phyloP scores from a whole-genome alignment of 2,888 invertebrate species.

The Peribatodes rhomboidaria region DNA sequence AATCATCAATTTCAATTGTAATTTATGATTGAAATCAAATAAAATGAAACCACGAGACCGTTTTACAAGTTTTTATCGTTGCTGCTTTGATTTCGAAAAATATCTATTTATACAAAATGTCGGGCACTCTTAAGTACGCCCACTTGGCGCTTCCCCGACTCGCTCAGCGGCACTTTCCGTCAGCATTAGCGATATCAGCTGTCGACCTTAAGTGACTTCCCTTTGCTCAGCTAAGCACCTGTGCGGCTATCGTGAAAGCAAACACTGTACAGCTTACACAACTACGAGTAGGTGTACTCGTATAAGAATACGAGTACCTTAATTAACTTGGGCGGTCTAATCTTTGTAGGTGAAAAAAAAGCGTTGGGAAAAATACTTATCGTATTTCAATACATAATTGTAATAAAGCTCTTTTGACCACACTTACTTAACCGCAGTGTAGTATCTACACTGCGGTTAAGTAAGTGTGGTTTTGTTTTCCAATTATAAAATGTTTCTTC shows the following conservation, averaged over 20 bases:
- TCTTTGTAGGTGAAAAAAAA: not conserved
- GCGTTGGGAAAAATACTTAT: no score
- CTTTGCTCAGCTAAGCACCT: conserved; percentile 42
- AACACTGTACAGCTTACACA: conserved; percentile 9
- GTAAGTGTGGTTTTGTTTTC: no score
- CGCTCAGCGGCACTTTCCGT: conserved; percentile 42
- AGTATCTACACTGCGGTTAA: no score
- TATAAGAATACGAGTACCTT: not conserved
- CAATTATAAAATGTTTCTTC: no score
- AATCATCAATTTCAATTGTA: no score
- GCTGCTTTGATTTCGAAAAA: conserved; percentile 15
- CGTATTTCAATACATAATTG: no score
- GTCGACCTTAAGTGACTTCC: conserved; percentile 44
- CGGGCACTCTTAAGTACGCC: conserved; percentile 36
- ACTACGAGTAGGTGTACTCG: not conserved
- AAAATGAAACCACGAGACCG: no score
- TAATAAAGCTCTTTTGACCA: no score
- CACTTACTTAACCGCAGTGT: no score
- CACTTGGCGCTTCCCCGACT: conserved; percentile 39
- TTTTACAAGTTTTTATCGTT: no score
- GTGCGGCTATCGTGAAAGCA: conserved; percentile 24
- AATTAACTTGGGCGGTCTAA: not conserved
- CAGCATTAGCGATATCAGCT: conserved; percentile 48
- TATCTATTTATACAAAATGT: conserved; percentile 30
- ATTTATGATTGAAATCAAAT: no score